phyloP scores from a whole-genome alignment of 2,113 vertebrate genomes.

The Melierax canorus region DNA sequence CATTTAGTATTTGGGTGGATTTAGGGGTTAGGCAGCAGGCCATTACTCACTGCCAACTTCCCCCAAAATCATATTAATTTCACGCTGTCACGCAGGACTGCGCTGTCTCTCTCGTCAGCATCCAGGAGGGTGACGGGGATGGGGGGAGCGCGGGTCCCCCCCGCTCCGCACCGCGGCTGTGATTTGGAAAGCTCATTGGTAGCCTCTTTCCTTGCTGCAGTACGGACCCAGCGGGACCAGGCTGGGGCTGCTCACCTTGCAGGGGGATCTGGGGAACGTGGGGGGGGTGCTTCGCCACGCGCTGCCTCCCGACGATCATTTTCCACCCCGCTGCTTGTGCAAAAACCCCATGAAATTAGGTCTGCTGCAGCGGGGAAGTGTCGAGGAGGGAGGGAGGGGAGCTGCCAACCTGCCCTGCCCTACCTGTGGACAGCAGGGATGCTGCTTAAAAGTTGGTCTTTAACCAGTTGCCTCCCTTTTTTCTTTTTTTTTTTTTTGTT shows the following conservation, averaged over 20 bases:
- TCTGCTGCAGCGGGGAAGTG: neutral
- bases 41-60: constrained; percentile 68
- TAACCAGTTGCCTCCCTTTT: neutral
- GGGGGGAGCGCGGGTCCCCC: neutral
- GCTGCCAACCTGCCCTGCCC: neutral
- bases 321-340: constrained; percentile 6
- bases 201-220: neutral
- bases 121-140: neutral
- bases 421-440: neutral
- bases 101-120: constrained; percentile 34
- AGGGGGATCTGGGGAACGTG: neutral
- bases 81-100: constrained; percentile 60
- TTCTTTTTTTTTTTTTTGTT: neutral
- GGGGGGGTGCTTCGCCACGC: neutral
- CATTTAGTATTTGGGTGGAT: too few relatives aligned
- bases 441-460: neutral
- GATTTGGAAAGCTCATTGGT: neutral
- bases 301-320: neutral
- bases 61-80: constrained; percentile 66
- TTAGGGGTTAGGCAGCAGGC: too few relatives aligned
- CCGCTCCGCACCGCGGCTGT: fast-evolving
- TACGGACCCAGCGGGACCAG: neutral
- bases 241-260: neutral
- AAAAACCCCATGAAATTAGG: constrained; percentile 53
- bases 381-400: neutral